Evolutionary conservation across 2,888 invertebrate species (phyloP), one percentile per base, ranked within the genome.

Genomic region (Gymnocheta viridis): DNA sequence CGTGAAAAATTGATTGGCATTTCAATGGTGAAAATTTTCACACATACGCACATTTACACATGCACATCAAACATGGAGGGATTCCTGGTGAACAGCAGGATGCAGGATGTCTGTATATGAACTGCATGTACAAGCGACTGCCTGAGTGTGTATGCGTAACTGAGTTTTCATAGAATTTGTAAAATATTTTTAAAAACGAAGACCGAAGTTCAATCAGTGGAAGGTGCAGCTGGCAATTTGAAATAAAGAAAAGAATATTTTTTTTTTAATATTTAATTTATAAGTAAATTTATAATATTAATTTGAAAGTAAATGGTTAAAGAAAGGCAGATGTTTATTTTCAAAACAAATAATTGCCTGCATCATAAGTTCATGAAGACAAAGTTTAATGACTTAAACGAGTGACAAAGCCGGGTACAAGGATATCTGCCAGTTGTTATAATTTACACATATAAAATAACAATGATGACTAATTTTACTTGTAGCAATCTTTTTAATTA

Each of bases 1-100:
- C 90, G 88, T 89, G 88, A 87, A 89, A 88, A 89, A 89, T 89
- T 89, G 89, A 89, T 89, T 89, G 89, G 88, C 89, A 89, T 88
- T 88, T 89, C 89, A 88, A 88, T 89, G 89, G 89, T 64, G 66
- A 82, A 82, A 51, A 79, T 47, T 29, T 76, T 67, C 44, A 66
- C 73, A 76, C 74, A 64, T 58, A 73, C 79, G 56, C 54, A 72
- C 22, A 49, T n/a, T n/a, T 22, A n/a, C 62, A 41, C 54, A 29
- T 12, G 5, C 35, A 49, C 29, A 14, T n/a, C 27, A 4, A n/a
- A 44, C 54, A 10, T 4, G 12, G 2, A 19, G n/a, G 12, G 17
- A 60, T n/a, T 58, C 14, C n/a, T 22, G 17, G 6, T 24, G 24
- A 24, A 66, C 56, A 32, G 38, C 14, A 17, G 17, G 17, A 66